Evolutionary conservation across 2,797 vertebrate species (phyloP), one percentile per base, ranked within the genome.

Genomic region (Coregonus sp.): DNA sequence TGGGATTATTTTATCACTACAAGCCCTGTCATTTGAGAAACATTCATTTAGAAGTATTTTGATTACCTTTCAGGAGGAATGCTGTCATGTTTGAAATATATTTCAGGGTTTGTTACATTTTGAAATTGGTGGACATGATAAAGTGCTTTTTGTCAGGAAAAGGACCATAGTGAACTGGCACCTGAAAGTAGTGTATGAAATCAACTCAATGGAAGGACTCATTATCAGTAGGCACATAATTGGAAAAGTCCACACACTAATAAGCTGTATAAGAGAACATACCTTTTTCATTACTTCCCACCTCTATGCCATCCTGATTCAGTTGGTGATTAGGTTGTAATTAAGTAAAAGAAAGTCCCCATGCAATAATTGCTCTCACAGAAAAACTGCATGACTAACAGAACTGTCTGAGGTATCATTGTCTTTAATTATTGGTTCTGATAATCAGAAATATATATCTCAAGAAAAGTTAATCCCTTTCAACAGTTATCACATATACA

Each of bases 171-270:
- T 94, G 84, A 95, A 96, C 76, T 95, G 94, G 94, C 94, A 95
- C 78, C 89, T 95, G 80, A 95, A 95, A 83, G 94, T 95, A 0
- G 94, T 96, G 84, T 93, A 93, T 68, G 94, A 96, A 91, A 96
- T 95, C 20, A 94, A 95, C 76, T 95, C 92, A 81, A 94, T 95
- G 91, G 92, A 95, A 78, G 91, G 94, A 4, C 91, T 95, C 47
- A 92, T 95, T 87, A 95, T 93, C 84, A 94, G 92, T 76, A 95
- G 94, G 90, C 92, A 87, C 80, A 91, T 95, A 79, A 95, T 95
- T 59, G 94, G 95, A 84, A 94, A 92, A 83, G 92, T 95, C 85
- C 90, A 95, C 80, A 91, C 92, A 52, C 94, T 95, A 65, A 92
- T 20, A 47, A 90, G 0, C 94, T 25, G 61, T 29, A 29, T 12